Percentiles rank a stretch among this genome's conserved stretches.
These are phyloP conservation scores for Willisornis vidua DNA, from an alignment of 2,113 vertebrate species.

Conservation along the genomic window DNA sequence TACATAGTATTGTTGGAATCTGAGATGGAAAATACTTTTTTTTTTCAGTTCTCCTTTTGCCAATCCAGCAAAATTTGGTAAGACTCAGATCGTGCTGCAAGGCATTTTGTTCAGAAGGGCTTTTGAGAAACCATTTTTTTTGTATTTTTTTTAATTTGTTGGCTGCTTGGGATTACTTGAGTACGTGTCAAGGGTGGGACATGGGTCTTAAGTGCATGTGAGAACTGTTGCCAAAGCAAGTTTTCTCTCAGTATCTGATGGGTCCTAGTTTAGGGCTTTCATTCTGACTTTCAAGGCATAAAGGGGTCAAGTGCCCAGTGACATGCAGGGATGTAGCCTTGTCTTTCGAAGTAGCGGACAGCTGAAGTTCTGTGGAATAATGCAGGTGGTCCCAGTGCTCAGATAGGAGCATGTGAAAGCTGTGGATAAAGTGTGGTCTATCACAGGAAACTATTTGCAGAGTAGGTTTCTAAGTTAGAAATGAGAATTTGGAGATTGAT, in stretches of 20 bases:
- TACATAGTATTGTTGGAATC: conserved; percentile 43
- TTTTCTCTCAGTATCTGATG: background rate
- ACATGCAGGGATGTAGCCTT: background rate
- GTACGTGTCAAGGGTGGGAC: background rate
- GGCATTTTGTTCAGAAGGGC: conserved; percentile 1
- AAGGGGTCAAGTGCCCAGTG: background rate
- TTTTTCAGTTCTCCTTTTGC: background rate
- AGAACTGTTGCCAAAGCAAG: background rate
- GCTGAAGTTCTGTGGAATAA: background rate
- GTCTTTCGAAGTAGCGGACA: background rate
- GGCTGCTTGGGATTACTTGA: background rate
- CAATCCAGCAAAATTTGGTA: conserved; percentile 21
- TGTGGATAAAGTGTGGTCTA: background rate
- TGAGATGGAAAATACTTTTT: conserved; percentile 47
- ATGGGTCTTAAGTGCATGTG: background rate
- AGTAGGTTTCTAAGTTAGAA: background rate
- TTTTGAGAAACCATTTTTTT: background rate
- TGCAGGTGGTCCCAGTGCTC: background rate
- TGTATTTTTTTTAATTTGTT: background rate
- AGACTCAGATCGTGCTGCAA: conserved; percentile 1
- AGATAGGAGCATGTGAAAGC: background rate
- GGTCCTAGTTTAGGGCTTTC: background rate
- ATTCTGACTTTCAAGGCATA: background rate
- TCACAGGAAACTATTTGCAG: background rate
- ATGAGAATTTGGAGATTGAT: background rate